Base-by-base conservation (phyloP, 2,888 invertebrate genomes). In the Trachelus iudaicus region DNA sequence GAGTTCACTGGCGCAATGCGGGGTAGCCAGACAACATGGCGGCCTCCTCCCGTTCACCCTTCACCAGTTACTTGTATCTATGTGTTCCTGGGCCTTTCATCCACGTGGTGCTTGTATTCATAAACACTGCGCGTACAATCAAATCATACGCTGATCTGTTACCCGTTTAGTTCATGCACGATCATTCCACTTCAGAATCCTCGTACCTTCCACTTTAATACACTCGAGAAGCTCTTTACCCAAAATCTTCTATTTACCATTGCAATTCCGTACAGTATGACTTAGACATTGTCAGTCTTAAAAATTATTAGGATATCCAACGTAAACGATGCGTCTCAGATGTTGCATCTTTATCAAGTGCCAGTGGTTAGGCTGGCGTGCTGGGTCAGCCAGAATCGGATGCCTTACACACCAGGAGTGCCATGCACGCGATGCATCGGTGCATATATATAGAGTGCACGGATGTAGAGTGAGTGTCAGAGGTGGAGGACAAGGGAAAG, bases 1-100 rank as follows among this genome's bases (percentile, higher is more conserved):
- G 89, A 89, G 87, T 89, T 90, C 86, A 87, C 87, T 90, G 90
- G 88, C 90, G 90, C 90, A 90, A 89, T 90, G 90, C 90, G 89
- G 89, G 88, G 88, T 85, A 84, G 88, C 87, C 86, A 89, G 89
- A 89, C 89, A 90, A 90, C 87, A 90, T 90, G 90, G 90, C 89
- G 90, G 78, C 90, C 84, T 86, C 77, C 80, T 80, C 79, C 82
- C 80, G 56, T 73, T 75, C 78, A 71, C 75, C 75, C 78, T 71
- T 75, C 78, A 69, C 40, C 35, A 75, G 71, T 75, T 77, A 69
- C 75, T 56, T 23, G 73, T 74, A 77, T 77, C 56, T 31, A 34
- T 56, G n/a, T 23, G 13, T 4, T 34, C 23, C 23, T 34, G 13
- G 33, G 30, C 56, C 40, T 56, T 75, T 56, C 75, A 23, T 69